A percentile compares a stretch with the other conserved stretches of the same genome.
Evolutionary conservation across 2,113 vertebrate genomes (phyloP).

Genomic region (Ophthalmolycus amberensis): DNA sequence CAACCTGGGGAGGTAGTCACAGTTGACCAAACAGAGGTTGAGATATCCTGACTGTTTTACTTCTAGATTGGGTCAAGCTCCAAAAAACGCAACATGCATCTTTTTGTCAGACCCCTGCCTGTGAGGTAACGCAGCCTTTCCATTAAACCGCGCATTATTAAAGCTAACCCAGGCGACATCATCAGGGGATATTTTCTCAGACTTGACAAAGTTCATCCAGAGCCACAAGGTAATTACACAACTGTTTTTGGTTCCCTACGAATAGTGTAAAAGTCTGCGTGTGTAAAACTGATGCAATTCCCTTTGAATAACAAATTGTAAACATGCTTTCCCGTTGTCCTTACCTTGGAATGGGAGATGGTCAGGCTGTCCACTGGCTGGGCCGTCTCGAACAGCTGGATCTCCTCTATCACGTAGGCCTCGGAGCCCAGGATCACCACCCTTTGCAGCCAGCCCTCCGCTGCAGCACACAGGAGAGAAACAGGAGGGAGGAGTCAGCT

Average conservation of each 20-base stretch:
- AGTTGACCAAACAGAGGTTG: background rate
- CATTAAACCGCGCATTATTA: background rate
- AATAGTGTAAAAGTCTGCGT: background rate
- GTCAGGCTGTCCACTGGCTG: conserved; percentile 93
- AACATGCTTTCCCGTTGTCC: background rate
- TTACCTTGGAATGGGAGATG: conserved; percentile 90
- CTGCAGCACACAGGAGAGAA: conserved; percentile 70
- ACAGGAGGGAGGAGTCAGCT: conserved; percentile 4
- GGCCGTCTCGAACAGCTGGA: conserved; percentile 90
- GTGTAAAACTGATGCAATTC: background rate
- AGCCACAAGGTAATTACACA: background rate
- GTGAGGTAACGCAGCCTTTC: background rate
- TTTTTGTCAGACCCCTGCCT: background rate
- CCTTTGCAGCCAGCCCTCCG: conserved; percentile 93
- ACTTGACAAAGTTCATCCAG: background rate
- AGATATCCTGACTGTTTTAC: background rate
- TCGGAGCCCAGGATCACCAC: conserved; percentile 86
- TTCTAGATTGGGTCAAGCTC: background rate
- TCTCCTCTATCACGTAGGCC: conserved; percentile 93
- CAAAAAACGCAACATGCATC: background rate
- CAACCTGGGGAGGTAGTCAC: background rate
- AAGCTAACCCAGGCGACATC: background rate
- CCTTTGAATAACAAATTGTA: background rate
- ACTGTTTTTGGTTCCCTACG: background rate
- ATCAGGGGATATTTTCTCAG: background rate